Evolutionary conservation across 92 coral and sea anemone species (phyloP).

Genomic region (Palythoa caribaeorum): DNA sequence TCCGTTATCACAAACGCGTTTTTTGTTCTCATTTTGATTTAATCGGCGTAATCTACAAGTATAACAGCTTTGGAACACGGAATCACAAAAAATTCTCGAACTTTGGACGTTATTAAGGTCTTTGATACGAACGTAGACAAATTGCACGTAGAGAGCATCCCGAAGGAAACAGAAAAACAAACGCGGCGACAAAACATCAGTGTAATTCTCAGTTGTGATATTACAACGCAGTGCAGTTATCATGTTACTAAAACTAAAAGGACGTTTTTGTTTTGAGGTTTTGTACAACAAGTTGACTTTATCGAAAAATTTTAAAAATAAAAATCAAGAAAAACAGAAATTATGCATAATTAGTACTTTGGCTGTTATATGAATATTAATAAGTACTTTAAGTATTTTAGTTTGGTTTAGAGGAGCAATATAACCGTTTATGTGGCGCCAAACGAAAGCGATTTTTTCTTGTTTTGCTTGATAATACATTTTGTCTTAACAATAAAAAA

Average conservation of each 20-base stretch:
- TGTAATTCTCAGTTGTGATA: no score
- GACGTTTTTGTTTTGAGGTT: not conserved
- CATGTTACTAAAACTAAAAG: not conserved
- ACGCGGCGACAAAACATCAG: not conserved
- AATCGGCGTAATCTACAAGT: not conserved
- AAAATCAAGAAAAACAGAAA: not conserved
- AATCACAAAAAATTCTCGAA: not conserved
- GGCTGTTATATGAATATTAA: slow-evolving; percentile 1
- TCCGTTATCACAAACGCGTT: not conserved
- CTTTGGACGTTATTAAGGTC: not conserved
- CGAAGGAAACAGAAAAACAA: not conserved
- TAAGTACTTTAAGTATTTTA: not conserved
- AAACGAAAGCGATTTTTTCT: not conserved
- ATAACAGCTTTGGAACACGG: not conserved
- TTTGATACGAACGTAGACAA: not conserved
- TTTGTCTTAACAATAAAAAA: not conserved
- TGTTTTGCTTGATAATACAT: not conserved
- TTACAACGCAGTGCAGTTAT: not conserved
- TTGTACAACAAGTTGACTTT: not conserved
- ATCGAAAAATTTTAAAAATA: not conserved
- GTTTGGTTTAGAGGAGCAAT: not conserved
- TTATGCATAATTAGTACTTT: not conserved
- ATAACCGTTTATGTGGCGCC: not conserved
- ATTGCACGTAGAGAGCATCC: not conserved
- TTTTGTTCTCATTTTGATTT: not conserved